Evolutionary conservation across 2,797 vertebrate genomes (phyloP).

Genomic region (Anomalospiza imberbis): DNA sequence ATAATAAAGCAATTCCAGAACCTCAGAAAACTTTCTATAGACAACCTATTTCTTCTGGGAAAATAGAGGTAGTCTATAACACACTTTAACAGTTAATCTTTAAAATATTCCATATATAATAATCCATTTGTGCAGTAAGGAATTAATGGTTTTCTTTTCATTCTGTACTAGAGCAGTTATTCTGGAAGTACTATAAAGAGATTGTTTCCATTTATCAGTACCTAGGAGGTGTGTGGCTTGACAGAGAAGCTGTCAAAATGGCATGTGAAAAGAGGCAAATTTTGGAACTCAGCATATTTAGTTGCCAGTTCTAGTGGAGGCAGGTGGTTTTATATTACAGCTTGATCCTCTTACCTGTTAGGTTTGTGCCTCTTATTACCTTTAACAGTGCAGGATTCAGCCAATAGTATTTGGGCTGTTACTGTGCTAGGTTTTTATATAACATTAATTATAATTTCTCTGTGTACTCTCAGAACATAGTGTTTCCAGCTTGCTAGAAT

Average conservation of each 20-base stretch:
- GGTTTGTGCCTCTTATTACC: not conserved
- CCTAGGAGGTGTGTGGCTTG: not conserved
- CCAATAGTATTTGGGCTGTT: not conserved
- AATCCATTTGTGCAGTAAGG: constrained; percentile 9
- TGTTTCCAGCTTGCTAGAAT: not conserved
- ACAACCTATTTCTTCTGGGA: constrained; percentile 17
- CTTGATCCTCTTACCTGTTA: not conserved
- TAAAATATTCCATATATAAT: not conserved
- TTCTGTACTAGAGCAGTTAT: not conserved
- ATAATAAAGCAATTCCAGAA: not conserved
- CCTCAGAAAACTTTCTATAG: not conserved
- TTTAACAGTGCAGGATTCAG: not conserved
- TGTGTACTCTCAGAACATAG: not conserved
- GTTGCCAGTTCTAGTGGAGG: not conserved
- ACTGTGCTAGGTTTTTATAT: not conserved
- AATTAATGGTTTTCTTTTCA: not conserved
- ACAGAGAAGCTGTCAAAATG: not conserved
- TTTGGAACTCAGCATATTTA: not conserved
- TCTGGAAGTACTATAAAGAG: not conserved
- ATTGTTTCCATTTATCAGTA: not conserved
- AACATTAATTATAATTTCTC: not conserved
- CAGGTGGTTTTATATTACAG: not conserved
- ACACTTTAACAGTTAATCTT: constrained; percentile 5
- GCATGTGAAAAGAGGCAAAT: not conserved
- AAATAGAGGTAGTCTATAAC: not conserved